Evolutionary conservation across 2,113 vertebrate species (phyloP).

Genomic region (Gnathonemus echidnorhynchus): DNA sequence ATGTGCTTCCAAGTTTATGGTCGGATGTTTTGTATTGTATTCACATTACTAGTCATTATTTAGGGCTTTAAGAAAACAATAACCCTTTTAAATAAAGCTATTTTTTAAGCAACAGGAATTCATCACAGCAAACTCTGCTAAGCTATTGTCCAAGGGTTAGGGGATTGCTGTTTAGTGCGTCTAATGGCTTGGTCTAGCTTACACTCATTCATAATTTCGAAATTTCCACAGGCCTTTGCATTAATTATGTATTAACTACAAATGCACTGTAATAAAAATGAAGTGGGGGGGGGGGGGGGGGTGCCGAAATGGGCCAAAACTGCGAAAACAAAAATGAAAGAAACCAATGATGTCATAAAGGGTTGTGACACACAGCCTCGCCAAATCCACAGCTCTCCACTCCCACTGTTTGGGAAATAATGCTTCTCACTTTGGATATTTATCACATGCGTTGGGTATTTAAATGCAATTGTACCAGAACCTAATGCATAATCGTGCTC

Average conservation of each 20-base stretch:
- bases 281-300: background rate
- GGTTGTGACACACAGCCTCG: background rate
- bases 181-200: background rate
- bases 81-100: background rate
- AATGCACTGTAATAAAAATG: conserved; percentile 15
- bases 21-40: background rate
- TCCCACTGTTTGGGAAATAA: background rate
- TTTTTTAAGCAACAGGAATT: background rate
- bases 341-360: background rate
- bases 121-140: background rate
- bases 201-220: background rate
- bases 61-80: background rate
- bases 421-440: background rate
- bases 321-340: background rate
- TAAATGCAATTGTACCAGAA: background rate
- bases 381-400: background rate
- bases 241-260: conserved; percentile 10
- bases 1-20: background rate
- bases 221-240: background rate
- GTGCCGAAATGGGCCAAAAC: background rate
- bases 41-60: background rate
- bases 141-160: background rate
- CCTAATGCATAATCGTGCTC: background rate
- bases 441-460: background rate
- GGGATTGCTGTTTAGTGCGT: background rate